A percentile compares a stretch with the other conserved stretches of the same genome.
These are phyloP conservation scores for Calephelis perditalis DNA, from an alignment of 2,888 invertebrate species.

Conservation along the genomic window DNA sequence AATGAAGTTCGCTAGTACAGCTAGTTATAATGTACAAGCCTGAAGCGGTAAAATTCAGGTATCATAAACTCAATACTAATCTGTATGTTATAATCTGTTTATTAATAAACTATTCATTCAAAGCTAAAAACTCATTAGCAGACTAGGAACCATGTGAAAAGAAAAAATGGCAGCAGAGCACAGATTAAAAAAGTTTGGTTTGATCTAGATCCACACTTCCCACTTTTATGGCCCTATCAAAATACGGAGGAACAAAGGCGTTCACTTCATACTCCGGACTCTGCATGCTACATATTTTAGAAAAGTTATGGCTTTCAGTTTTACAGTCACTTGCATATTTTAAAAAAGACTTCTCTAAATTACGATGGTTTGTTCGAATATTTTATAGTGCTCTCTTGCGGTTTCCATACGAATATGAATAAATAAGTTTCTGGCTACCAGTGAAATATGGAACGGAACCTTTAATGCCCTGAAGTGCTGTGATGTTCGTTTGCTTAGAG, in stretches of 20 bases:
- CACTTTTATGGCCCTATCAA: slow-evolving; percentile 9
- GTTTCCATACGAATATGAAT: slow-evolving; percentile 31
- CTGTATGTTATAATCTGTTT: no score
- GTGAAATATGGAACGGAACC: slow-evolving; percentile 24
- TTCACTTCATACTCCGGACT: slow-evolving; percentile 11
- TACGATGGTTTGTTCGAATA: slow-evolving; percentile 32
- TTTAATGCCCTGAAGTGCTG: slow-evolving; percentile 22
- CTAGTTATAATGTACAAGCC: no score
- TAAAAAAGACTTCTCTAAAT: slow-evolving; percentile 32
- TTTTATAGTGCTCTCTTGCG: slow-evolving; percentile 32
- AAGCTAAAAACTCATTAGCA: no score
- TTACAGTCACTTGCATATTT: slow-evolving; percentile 32
- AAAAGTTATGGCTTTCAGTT: slow-evolving; percentile 24
- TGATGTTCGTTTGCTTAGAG: slow-evolving; percentile 15
- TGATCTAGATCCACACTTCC: slow-evolving; percentile 4
- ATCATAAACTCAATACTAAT: no score
- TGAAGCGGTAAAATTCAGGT: no score
- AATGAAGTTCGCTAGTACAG: no score
- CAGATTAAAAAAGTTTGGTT: slow-evolving; percentile 6
- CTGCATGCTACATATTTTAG: slow-evolving; percentile 23
- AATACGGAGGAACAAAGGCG: slow-evolving; percentile 10
- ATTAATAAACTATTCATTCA: no score
- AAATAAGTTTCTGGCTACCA: slow-evolving; percentile 32
- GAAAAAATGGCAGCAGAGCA: background rate
- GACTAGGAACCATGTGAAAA: no score